phyloP scores from a whole-genome alignment of 35 echinoderm and acorn worm species.

The Nesometra sesokonis region DNA sequence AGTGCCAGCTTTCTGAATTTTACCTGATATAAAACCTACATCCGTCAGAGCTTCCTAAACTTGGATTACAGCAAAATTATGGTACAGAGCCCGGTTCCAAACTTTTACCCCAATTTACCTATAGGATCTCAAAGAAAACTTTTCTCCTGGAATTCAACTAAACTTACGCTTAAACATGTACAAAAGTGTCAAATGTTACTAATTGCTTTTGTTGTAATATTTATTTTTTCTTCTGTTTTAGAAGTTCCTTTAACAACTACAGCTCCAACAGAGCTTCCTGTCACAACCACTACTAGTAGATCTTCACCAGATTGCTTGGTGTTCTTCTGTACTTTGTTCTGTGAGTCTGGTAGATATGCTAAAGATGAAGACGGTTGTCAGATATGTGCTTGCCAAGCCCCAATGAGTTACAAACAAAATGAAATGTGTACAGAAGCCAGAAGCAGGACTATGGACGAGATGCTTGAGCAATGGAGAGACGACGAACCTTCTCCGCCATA shows the following conservation, averaged over 20 bases:
- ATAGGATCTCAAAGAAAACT: too few relatives aligned
- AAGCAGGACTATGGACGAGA: neutral
- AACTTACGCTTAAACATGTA: too few relatives aligned
- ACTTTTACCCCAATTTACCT: too few relatives aligned
- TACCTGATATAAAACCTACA: too few relatives aligned
- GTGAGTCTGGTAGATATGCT: neutral
- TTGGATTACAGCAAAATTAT: too few relatives aligned
- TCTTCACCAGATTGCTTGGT: neutral
- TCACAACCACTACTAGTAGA: neutral
- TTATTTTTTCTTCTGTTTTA: too few relatives aligned
- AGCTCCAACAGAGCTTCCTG: neutral
- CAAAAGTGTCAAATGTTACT: too few relatives aligned
- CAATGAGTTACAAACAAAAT: neutral
- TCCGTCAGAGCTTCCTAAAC: too few relatives aligned
- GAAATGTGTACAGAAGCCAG: neutral
- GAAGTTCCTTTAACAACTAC: neutral
- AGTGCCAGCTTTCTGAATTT: too few relatives aligned
- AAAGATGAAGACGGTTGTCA: neutral
- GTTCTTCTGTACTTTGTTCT: neutral
- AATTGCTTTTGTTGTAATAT: too few relatives aligned
- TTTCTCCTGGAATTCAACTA: too few relatives aligned
- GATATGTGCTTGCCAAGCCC: neutral
- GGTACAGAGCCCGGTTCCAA: too few relatives aligned
- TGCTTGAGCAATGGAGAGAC: neutral
- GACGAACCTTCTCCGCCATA: neutral